phyloP scores from a whole-genome alignment of 2,797 vertebrate species.

The Notamacropus eugenii region DNA sequence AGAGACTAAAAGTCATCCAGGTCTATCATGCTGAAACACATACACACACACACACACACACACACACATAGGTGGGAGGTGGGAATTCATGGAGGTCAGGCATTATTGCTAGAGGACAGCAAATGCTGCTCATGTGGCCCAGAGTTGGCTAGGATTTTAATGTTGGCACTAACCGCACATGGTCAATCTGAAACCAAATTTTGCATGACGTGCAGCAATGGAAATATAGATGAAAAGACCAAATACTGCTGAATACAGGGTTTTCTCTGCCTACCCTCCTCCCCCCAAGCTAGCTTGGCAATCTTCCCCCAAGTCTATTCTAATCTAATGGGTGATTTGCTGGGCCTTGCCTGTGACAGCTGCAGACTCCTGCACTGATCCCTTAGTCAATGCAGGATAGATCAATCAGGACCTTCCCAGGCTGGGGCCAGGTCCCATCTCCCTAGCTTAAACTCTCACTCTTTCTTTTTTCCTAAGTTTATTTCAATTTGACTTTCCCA shows the following conservation, averaged over 20 bases:
- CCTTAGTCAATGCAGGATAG: conserved; percentile 84
- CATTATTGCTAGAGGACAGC: background rate
- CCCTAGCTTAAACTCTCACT: background rate
- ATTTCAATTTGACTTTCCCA: background rate
- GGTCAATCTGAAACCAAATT: background rate
- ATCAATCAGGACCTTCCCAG: conserved; percentile 79
- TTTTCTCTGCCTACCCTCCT: background rate
- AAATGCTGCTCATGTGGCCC: background rate
- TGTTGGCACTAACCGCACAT: background rate
- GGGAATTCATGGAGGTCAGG: background rate
- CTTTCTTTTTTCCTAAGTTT: background rate
- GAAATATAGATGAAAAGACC: background rate
- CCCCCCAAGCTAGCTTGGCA: background rate
- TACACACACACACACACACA: too few species aligned
- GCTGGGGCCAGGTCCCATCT: background rate
- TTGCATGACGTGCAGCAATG: background rate
- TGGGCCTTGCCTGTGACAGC: conserved; percentile 51
- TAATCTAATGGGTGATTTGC: conserved; percentile 43
- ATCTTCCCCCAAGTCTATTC: background rate
- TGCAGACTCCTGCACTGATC: conserved; percentile 69
- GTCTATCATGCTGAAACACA: background rate
- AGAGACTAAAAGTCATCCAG: background rate
- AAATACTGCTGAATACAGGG: background rate
- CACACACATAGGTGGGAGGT: background rate
- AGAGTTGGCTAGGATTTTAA: background rate